Evolutionary conservation across 2,888 invertebrate genomes (phyloP).

Genomic region (Lagria hirta): DNA sequence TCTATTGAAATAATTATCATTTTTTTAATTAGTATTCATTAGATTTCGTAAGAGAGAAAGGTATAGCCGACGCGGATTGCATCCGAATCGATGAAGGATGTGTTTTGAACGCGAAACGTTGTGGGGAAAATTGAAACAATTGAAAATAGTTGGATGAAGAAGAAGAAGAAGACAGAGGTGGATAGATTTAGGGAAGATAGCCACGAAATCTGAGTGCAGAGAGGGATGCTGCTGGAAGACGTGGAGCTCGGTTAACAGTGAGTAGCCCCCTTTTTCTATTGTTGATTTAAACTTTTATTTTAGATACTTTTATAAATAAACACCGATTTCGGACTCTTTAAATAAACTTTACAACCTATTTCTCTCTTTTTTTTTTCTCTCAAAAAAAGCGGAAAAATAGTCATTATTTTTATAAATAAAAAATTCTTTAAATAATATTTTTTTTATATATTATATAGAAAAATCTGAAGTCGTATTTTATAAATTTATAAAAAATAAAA

Average conservation of each 20-base stretch:
- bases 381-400: constrained; percentile 1
- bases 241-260: background rate
- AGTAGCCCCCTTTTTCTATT: constrained; percentile 3
- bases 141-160: constrained; percentile 11
- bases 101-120: background rate
- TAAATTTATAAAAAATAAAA: no score
- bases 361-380: constrained; percentile 2
- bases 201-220: no score
- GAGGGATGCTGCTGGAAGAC: no score
- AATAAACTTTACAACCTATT: constrained; percentile 12
- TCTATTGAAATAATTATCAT: no score
- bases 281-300: constrained; percentile 1
- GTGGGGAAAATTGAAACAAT: constrained; percentile 15
- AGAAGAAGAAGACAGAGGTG: constrained; percentile 1
- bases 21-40: no score
- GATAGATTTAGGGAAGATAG: no score
- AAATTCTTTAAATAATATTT: background rate
- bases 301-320: constrained; percentile 9
- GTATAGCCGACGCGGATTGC: no score
- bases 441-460: background rate
- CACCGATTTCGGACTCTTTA: constrained; percentile 10
- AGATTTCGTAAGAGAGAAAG: no score
- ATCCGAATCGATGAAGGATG: no score
- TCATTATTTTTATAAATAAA: constrained; percentile 2
- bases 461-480: no score